A percentile compares a stretch with the other conserved stretches of the same genome.
Evolutionary conservation across 2,113 vertebrate species (phyloP).

Genomic region (Hucho hucho): DNA sequence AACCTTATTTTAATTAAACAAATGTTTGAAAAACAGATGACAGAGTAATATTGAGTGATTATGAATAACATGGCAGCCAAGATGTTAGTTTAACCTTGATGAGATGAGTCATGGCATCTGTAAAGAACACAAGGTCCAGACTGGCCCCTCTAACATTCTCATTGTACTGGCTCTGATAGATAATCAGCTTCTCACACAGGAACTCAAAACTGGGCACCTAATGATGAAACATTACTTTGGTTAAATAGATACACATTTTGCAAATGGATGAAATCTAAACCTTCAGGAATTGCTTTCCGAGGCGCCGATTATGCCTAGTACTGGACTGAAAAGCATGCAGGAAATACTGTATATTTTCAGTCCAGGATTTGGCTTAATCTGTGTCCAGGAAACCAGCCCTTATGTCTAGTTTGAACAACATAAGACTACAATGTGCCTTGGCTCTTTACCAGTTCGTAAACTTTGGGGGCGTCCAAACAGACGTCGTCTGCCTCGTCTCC

Average conservation of each 20-base stretch:
- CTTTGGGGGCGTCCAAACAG: slow-evolving; percentile 62
- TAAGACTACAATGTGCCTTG: background rate
- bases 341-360: no score
- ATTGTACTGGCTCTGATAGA: slow-evolving; percentile 78
- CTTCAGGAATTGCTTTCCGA: background rate
- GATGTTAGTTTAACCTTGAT: slow-evolving; percentile 76
- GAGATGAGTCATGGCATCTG: slow-evolving; percentile 85
- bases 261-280: background rate
- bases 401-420: background rate
- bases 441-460: slow-evolving; percentile 65
- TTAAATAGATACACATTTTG: slow-evolving; percentile 9
- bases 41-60: background rate
- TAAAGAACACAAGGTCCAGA: slow-evolving; percentile 88
- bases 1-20: no score
- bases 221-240: background rate
- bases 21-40: background rate
- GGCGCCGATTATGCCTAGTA: background rate
- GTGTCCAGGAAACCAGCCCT: background rate
- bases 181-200: slow-evolving; percentile 74
- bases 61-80: background rate
- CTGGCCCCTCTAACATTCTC: slow-evolving; percentile 75
- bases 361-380: background rate
- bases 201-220: slow-evolving; percentile 76
- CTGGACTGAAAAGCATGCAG: background rate
- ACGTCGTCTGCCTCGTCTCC: slow-evolving; percentile 68